Base-by-base conservation (phyloP, 2,797 vertebrate species). In the Sebastes kiyomatsui region DNA sequence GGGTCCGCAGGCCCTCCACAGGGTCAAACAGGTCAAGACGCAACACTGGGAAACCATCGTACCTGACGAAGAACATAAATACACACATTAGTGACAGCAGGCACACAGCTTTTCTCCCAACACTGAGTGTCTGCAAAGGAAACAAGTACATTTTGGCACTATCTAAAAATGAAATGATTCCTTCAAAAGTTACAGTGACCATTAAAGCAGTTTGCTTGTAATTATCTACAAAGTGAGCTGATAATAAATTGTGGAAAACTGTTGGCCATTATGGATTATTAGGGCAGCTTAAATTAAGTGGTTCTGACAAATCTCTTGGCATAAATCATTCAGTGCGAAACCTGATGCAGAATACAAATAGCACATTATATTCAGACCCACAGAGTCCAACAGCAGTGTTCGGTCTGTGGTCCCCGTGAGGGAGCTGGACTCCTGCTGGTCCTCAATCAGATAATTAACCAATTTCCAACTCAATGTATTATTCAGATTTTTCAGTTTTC, bases 21-120 rank as follows among this genome's bases (percentile, higher is more conserved):
- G 96, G 97, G 88, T 99, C 97, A 92, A 99, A 99, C 69, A 99
- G 95, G 89, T 98, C 96, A 56, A 96, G 89, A 73, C 92, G 97
- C 67, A 99, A 93, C 83, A 98, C 98, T 6, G 99, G 99, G 92
- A 99, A 99, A 35, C 98, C 97, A 42, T 94, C 97, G 74, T 99
- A 99, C 85, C 99, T 99, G 92, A 80, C 84, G 87, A 62, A 84
- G 9, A 80, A 79, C 54, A 84, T 2, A 58, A 38, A 59, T 2
- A n/a, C 6, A 65, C 22, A 66, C 12, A 20, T 49, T 5, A 54
- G 32, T 22, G 28, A 83, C 22, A 65, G 23, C 27, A 32, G n/a
- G 11, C 23, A 56, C 35, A 20, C 46, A 46, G 8, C 4, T 16
- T 22, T 65, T 38, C 42, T 18, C 6, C 16, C 33, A 35, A 35